These are phyloP conservation scores for Zapus hudsonius DNA, from an alignment of 2,113 vertebrate species.

Conservation along the genomic window DNA sequence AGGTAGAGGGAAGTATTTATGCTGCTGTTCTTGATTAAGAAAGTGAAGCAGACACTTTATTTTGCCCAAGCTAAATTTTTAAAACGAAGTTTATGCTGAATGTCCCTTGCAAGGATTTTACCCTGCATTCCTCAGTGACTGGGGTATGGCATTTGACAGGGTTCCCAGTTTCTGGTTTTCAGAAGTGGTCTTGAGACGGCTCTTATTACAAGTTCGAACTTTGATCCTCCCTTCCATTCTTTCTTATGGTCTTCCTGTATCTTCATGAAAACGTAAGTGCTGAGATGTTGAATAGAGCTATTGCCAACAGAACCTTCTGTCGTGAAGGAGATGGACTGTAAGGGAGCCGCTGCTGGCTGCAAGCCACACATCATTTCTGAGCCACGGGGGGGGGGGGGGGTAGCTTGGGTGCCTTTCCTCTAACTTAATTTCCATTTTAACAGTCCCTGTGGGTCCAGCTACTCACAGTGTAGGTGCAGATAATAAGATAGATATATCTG, in stretches of 20 bases:
- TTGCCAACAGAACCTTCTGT: not conserved
- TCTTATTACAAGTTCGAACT: not conserved
- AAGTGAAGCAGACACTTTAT: slow-evolving; percentile 24
- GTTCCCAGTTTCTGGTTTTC: not conserved
- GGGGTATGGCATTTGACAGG: not conserved
- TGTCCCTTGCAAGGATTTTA: not conserved
- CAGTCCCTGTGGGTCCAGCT: not conserved
- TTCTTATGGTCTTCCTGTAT: not conserved
- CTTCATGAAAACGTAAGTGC: slow-evolving; percentile 17
- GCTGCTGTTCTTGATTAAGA: not conserved
- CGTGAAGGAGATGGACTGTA: not conserved
- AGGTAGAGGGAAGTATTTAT: not conserved
- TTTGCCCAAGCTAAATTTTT: not conserved
- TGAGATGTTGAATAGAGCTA: not conserved
- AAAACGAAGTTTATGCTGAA: not conserved
- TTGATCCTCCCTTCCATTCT: not conserved
- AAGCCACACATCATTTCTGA: not conserved
- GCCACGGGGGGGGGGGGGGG: not conserved
- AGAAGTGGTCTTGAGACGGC: not conserved
- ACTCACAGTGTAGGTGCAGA: not conserved
- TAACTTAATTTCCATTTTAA: not conserved
- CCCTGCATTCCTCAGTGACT: not conserved
- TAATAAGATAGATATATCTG: not conserved
- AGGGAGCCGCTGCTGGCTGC: not conserved
- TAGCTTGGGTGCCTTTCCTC: not conserved